These are phyloP conservation scores for Steinernema khuongi DNA, from an alignment of 1,140 invertebrate species.

Conservation along the genomic window DNA sequence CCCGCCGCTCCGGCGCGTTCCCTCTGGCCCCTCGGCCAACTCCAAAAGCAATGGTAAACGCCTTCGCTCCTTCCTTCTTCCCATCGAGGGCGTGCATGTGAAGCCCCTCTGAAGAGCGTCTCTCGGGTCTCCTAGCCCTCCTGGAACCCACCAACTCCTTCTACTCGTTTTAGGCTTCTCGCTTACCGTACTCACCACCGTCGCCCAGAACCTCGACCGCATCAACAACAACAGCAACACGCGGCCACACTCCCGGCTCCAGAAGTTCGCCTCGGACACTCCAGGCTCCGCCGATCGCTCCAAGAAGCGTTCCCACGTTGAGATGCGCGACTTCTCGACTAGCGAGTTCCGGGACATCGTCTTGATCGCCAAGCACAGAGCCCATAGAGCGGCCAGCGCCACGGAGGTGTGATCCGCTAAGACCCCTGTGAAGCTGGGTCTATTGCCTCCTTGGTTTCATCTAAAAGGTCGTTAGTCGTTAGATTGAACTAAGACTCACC, in stretches of 20 bases:
- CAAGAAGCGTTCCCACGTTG: not conserved
- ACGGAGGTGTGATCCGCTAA: not conserved
- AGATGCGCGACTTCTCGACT: not conserved
- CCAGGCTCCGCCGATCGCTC: not conserved
- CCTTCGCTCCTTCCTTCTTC: not conserved
- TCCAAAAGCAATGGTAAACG: constrained; percentile 6
- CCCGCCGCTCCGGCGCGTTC: not conserved
- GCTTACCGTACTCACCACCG: constrained; percentile 3
- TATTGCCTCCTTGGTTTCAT: not conserved
- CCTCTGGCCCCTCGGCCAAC: not conserved
- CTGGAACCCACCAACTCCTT: not conserved
- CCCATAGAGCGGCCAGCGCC: not conserved
- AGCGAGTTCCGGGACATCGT: not conserved
- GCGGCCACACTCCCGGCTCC: not conserved
- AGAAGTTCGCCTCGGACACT: not conserved
- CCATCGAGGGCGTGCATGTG: not conserved
- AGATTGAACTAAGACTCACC: too few relatives aligned
- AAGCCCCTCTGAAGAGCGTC: not conserved
- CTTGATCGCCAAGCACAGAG: not conserved
- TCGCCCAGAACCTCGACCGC: not conserved
- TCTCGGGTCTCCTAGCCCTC: not conserved
- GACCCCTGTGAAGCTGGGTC: not conserved
- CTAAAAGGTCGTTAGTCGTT: too few relatives aligned
- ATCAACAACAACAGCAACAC: not conserved
- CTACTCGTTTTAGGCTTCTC: not conserved